A percentile compares a stretch with the other conserved stretches of the same genome.
These are phyloP conservation scores for Gymnocephalus cernua DNA, from an alignment of 2,113 vertebrate species.

Conservation along the genomic window DNA sequence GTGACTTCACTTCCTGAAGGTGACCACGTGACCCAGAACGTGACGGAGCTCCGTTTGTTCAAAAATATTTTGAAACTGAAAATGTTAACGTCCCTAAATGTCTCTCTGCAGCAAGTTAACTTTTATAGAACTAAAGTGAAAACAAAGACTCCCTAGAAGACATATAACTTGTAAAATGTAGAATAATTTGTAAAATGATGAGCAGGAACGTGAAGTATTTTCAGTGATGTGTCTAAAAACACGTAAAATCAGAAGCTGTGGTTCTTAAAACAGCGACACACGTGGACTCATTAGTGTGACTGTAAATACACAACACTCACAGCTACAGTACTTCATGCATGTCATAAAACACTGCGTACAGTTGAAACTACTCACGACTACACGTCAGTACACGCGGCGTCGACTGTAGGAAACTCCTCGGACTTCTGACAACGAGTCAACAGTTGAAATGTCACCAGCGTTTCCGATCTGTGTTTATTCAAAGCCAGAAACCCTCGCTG, in stretches of 20 bases:
- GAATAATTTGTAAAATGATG: not conserved
- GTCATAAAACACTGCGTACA: conserved; percentile 38
- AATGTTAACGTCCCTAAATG: not conserved
- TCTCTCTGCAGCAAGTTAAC: not conserved
- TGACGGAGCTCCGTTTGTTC: too few species aligned
- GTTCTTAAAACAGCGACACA: not conserved
- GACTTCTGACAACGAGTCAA: not conserved
- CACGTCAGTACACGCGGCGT: conserved; percentile 6
- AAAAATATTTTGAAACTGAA: too few species aligned
- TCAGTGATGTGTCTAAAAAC: not conserved
- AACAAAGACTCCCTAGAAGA: not conserved
- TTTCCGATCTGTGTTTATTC: not conserved
- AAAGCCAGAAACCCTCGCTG: conserved; percentile 13
- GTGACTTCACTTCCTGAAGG: too few species aligned
- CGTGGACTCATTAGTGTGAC: not conserved
- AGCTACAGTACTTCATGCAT: conserved; percentile 47
- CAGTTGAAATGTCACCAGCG: conserved; percentile 23
- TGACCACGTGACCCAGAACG: too few species aligned
- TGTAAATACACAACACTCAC: conserved; percentile 31
- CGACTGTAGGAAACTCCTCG: not conserved
- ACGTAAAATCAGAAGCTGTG: not conserved
- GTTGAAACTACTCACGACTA: conserved; percentile 14
- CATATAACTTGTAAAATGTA: not conserved
- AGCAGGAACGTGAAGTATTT: not conserved
- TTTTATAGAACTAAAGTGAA: not conserved